Evolutionary conservation across 1,140 invertebrate genomes (phyloP).

Genomic region (Brachionus koreanus): DNA sequence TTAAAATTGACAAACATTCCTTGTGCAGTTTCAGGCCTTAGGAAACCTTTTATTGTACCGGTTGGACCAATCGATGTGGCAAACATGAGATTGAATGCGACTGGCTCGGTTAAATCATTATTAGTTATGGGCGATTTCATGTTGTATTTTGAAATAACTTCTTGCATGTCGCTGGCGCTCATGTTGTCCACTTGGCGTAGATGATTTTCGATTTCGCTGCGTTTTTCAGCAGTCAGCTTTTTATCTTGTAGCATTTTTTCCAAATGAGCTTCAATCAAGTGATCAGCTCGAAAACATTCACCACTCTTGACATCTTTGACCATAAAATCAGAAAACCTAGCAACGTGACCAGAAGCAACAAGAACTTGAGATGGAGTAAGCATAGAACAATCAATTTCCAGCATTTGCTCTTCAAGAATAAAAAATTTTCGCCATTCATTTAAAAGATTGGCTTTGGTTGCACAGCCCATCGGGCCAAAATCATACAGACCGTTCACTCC

Average conservation of each 20-base stretch:
- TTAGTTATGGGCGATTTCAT: slow-evolving; percentile 91
- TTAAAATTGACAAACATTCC: slow-evolving; percentile 99
- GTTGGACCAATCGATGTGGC: slow-evolving; percentile 92
- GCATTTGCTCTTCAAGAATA: slow-evolving; percentile 93
- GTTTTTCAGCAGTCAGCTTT: slow-evolving; percentile 68
- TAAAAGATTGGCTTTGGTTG: slow-evolving; percentile 90
- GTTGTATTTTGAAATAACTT: slow-evolving; percentile 74
- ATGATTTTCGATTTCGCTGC: slow-evolving; percentile 57
- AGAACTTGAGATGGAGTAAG: slow-evolving; percentile 87
- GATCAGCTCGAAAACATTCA: slow-evolving; percentile 93
- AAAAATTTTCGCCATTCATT: slow-evolving; percentile 92
- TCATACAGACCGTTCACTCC: slow-evolving; percentile 83
- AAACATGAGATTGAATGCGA: slow-evolving; percentile 99
- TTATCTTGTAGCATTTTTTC: slow-evolving; percentile 84
- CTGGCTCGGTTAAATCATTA: slow-evolving; percentile 86
- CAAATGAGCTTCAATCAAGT: slow-evolving; percentile 92
- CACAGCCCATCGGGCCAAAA: slow-evolving; percentile 98
- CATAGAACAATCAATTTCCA: slow-evolving; percentile 96
- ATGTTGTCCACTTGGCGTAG: slow-evolving; percentile 68
- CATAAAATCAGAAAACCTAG: slow-evolving; percentile 98
- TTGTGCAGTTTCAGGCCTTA: slow-evolving; percentile 96
- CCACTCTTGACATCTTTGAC: slow-evolving; percentile 92
- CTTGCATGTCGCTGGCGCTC: slow-evolving; percentile 80
- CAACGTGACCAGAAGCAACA: slow-evolving; percentile 93
- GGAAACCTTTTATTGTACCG: slow-evolving; percentile 83